Evolutionary conservation across 2,888 invertebrate genomes (phyloP), one percentile per base, ranked within the genome.

Genomic region (Noctua pronuba): DNA sequence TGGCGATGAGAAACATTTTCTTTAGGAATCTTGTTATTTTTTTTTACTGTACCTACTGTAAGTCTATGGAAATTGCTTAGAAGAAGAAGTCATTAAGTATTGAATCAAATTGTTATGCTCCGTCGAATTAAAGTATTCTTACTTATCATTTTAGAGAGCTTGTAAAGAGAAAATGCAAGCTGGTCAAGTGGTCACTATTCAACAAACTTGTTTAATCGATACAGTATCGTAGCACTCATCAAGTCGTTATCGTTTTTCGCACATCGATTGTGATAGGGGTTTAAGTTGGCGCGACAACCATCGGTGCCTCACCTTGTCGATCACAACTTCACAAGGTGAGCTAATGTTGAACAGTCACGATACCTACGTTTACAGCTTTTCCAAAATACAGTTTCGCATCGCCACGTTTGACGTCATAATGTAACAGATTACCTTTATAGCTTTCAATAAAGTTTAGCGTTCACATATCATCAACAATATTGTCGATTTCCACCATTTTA

Each of bases 271-370:
- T 85, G 83, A 79, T 87, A 79, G 71, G 77, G 60, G 49, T 84
- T 83, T 85, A 87, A 88, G 88, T 83, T 83, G 71, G 79, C 83
- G 86, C 85, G 79, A 83, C 75, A 82, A 73, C 81, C 78, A 76
- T 13, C 65, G 65, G 31, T 35, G 35, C 69, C 80, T 80, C 79
- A 80, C 87, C 86, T 84, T 86, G 82, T 81, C 82, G 75, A 74
- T 69, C 73, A 80, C 41, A 41, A 65, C n/a, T 65, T 41, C 41
- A 65, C 82, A 68, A 88, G 82, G 84, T 85, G 79, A 82, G 52
- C 68, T 86, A 89, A 92, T 85, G 87, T 82, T 65, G 79, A 28
- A 70, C 52, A 88, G 91, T 90, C 93, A 92, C 92, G 92, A 90
- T 74, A 60, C 60, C 28, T 60, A 91, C 71, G 24, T 73, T 49